Conservation (phyloP, 1,140 invertebrate species). For the Megathymus violae region DNA sequence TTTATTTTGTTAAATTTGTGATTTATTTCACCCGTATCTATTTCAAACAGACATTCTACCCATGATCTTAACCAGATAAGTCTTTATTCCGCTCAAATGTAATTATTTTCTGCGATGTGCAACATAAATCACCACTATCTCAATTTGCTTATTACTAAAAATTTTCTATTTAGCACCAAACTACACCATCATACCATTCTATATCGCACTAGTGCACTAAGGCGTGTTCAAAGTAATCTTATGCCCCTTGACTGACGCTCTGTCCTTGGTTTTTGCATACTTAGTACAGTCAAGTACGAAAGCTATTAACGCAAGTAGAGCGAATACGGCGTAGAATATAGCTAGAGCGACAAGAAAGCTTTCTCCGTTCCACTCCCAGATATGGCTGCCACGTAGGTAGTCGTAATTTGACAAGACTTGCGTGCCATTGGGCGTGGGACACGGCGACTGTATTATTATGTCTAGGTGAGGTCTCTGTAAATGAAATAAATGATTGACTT, state of each 20-base stretch:
- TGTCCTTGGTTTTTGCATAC: constrained; percentile 71
- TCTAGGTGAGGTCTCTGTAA: constrained; percentile 90
- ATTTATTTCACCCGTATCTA: background rate
- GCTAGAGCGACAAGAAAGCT: constrained; percentile 84
- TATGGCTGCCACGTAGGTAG: constrained; percentile 74
- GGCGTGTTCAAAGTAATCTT: constrained; percentile 79
- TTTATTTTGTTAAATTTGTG: background rate
- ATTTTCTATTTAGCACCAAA: constrained; percentile 18
- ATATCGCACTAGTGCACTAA: constrained; percentile 36
- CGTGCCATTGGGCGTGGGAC: constrained; percentile 90
- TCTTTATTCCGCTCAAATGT: too few species aligned
- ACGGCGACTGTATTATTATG: constrained; percentile 91
- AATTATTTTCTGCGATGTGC: background rate
- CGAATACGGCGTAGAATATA: constrained; percentile 85
- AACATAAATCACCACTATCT: background rate
- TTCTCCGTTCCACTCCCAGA: constrained; percentile 83
- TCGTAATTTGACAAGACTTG: constrained; percentile 87
- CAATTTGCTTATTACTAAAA: background rate
- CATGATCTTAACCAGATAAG: background rate
- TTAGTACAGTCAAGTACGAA: constrained; percentile 86
- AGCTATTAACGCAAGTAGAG: constrained; percentile 83
- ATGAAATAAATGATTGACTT: constrained; percentile 38
- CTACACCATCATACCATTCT: background rate
- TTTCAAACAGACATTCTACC: background rate
- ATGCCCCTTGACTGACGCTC: constrained; percentile 64